Evolutionary conservation across 2,113 vertebrate species (phyloP).

Genomic region (Ciconia stormi): DNA sequence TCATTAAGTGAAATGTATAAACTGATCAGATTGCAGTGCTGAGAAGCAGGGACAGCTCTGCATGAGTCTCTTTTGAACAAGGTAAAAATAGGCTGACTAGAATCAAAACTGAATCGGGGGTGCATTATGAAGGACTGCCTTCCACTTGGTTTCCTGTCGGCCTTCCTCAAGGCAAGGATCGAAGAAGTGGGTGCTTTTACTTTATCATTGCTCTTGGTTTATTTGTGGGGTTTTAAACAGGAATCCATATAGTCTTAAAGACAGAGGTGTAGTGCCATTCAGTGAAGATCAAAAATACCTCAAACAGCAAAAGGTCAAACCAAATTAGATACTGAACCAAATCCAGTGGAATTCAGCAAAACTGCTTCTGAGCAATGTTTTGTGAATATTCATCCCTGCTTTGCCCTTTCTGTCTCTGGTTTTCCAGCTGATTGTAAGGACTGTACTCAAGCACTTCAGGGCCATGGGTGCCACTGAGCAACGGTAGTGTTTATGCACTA

Average conservation of each 20-base stretch:
- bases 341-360: neutral
- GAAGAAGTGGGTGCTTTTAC: neutral
- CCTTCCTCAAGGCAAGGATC: neutral
- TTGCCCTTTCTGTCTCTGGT: neutral
- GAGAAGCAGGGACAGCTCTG: neutral
- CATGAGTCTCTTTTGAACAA: neutral
- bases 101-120: neutral
- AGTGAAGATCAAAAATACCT: neutral
- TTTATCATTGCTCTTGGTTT: neutral
- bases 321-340: neutral
- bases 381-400: neutral
- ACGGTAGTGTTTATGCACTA: neutral
- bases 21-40: neutral
- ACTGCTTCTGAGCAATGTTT: neutral
- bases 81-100: neutral
- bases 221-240: neutral
- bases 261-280: neutral
- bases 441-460: neutral
- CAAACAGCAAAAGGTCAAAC: neutral
- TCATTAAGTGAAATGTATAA: neutral
- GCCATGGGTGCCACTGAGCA: neutral
- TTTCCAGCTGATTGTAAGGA: neutral
- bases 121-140: neutral
- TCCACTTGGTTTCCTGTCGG: neutral
- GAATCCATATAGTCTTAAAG: neutral